A percentile compares a stretch with the other conserved stretches of the same genome.
Evolutionary conservation across 2,113 vertebrate genomes (phyloP).

Genomic region (Natator depressus): DNA sequence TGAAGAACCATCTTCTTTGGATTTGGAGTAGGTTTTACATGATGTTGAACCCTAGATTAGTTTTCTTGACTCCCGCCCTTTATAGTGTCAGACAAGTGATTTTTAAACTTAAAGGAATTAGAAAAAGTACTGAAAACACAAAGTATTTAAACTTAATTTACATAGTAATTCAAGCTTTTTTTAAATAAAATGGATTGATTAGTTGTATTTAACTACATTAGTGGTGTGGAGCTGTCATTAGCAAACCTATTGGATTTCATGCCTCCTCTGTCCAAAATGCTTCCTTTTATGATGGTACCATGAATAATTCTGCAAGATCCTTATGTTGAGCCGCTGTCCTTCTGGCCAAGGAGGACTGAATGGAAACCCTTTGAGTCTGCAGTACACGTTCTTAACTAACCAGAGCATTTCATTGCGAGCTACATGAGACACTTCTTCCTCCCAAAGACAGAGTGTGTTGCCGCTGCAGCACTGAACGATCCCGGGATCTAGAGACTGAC

Average conservation of each 20-base stretch:
- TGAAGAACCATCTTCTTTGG: not conserved
- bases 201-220: not conserved
- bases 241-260: not conserved
- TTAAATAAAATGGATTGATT: not conserved
- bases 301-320: accelerated
- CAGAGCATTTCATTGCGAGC: not conserved
- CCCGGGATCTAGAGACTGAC: accelerated
- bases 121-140: not conserved
- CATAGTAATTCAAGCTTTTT: not conserved
- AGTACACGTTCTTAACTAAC: not conserved
- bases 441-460: not conserved
- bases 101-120: not conserved
- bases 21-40: not conserved
- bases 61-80: not conserved
- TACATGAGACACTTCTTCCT: not conserved
- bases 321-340: not conserved
- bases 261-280: not conserved
- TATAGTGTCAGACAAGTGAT: not conserved
- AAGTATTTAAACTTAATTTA: too few species aligned
- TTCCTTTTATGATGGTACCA: not conserved
- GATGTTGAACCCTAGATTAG: not conserved
- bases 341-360: not conserved
- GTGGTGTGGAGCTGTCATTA: not conserved
- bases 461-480: accelerated
- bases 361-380: not conserved